Conservation (phyloP, 2,888 invertebrate species). For the Herminia tarsipennalis region DNA sequence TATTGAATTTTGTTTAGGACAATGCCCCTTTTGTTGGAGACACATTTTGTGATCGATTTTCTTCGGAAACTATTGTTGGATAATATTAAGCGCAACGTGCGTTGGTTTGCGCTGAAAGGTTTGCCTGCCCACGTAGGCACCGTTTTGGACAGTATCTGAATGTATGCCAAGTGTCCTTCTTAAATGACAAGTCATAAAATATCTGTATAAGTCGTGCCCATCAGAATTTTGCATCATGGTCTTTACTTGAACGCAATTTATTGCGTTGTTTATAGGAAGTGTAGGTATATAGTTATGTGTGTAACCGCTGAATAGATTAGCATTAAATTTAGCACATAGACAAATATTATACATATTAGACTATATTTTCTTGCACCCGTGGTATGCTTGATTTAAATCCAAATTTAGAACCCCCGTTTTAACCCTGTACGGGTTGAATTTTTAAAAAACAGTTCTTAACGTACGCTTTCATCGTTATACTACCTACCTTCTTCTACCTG, state of each 20-base stretch:
- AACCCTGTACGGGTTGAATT: too few relatives aligned
- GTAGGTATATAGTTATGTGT: too few relatives aligned
- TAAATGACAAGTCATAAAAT: slow-evolving; percentile 32
- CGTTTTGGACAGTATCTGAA: slow-evolving; percentile 3
- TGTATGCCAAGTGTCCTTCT: slow-evolving; percentile 6
- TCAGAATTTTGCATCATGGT: not conserved
- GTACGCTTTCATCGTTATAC: too few relatives aligned
- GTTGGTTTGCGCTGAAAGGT: slow-evolving; percentile 38
- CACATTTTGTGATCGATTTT: slow-evolving; percentile 50
- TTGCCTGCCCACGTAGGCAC: slow-evolving; percentile 27
- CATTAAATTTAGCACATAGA: too few relatives aligned
- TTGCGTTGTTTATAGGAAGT: not conserved
- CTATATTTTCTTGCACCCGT: too few relatives aligned
- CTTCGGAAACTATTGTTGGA: slow-evolving; percentile 55
- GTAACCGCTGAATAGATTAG: too few relatives aligned
- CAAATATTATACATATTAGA: too few relatives aligned
- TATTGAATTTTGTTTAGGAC: slow-evolving; percentile 47
- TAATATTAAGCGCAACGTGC: slow-evolving; percentile 49
- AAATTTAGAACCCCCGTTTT: too few relatives aligned
- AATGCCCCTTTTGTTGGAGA: slow-evolving; percentile 51
- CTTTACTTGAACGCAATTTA: not conserved
- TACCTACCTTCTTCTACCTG: too few relatives aligned
- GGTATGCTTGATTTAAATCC: too few relatives aligned
- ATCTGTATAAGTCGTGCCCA: slow-evolving; percentile 4
- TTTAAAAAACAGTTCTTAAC: too few relatives aligned